Percentiles rank a stretch among this genome's conserved stretches.
These are phyloP conservation scores for Platichthys flesus DNA, from an alignment of 2,113 vertebrate species.

Conservation along the genomic window DNA sequence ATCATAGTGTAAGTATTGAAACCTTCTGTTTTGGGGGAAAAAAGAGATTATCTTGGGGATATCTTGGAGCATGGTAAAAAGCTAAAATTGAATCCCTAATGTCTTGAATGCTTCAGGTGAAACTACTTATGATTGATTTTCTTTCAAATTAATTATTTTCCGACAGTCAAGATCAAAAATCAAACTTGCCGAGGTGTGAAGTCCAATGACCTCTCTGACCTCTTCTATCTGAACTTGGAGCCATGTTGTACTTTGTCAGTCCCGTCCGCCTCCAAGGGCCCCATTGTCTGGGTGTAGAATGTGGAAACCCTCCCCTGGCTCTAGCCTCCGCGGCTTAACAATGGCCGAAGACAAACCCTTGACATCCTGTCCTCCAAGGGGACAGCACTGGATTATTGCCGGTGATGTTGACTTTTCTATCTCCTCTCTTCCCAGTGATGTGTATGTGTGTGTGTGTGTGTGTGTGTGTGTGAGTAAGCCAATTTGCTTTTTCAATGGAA, in stretches of 20 bases:
- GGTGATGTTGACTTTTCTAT: conserved; percentile 63
- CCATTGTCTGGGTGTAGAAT: conserved; percentile 63
- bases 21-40: conserved; percentile 12
- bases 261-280: conserved; percentile 50
- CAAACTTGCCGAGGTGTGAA: conserved; percentile 46
- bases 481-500: conserved; percentile 67
- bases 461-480: conserved; percentile 11
- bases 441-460: conserved; percentile 30
- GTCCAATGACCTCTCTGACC: conserved; percentile 44
- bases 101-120: background rate
- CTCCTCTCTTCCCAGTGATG: conserved; percentile 43
- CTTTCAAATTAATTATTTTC: background rate
- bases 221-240: conserved; percentile 25
- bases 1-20: conserved; percentile 24
- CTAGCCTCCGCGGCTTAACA: conserved; percentile 60
- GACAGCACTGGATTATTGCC: conserved; percentile 54
- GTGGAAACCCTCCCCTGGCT: conserved; percentile 63
- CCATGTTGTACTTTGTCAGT: conserved; percentile 45
- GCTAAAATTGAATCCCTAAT: background rate
- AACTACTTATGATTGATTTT: background rate
- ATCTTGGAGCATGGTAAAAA: background rate
- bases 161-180: conserved; percentile 21
- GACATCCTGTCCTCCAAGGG: conserved; percentile 57
- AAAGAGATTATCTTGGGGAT: background rate
- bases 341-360: conserved; percentile 63